Base-by-base conservation (phyloP, 2,113 vertebrate species). In the Polyodon spathula region DNA sequence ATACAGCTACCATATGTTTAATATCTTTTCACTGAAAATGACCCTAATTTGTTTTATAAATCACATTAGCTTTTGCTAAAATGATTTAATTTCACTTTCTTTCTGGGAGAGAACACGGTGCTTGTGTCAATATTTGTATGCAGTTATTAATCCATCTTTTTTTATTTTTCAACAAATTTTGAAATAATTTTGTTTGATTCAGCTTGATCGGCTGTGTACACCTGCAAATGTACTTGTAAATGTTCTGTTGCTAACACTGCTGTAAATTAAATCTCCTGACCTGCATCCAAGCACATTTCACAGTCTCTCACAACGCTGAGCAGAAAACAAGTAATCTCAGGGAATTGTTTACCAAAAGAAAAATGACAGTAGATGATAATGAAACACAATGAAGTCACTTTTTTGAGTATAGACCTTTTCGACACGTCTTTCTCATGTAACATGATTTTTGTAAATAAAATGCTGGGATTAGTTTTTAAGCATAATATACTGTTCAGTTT, bases 201-300 rank as follows among this genome's bases (percentile, higher is more conserved):
- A 65, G 69, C 80, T 79, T 77, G 73, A 80, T 81, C 77, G 75
- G 73, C 78, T 78, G 66, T 48, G 76, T 68, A 74, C 81, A 85
- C 8, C 44, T 10, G 44, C 44, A 46, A 46, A 46, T 80, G 84
- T 84, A 83, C 62, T 81, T 71, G 81, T 80, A 62, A 70, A 66
- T 75, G 74, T 73, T 75, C 72, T 72, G 59, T 80, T 82, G 81
- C 78, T 79, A 78, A 86, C 82, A 83, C 81, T 68, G 69, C 78
- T 83, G 84, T 86, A 82, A 83, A 77, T 83, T 77, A 69, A 67
- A 40, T 65, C 71, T 65, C 58, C 63, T 66, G 65, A 73, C 14
- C 72, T 66, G 61, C 68, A 75, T 81, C 76, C 73, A 66, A 69
- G 73, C 71, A 72, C 71, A 65, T 71, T 75, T 70, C 62, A 67